Evolutionary conservation across 2,888 invertebrate genomes (phyloP), one percentile per base, ranked within the genome.

Genomic region (Hoplodrina ambigua): DNA sequence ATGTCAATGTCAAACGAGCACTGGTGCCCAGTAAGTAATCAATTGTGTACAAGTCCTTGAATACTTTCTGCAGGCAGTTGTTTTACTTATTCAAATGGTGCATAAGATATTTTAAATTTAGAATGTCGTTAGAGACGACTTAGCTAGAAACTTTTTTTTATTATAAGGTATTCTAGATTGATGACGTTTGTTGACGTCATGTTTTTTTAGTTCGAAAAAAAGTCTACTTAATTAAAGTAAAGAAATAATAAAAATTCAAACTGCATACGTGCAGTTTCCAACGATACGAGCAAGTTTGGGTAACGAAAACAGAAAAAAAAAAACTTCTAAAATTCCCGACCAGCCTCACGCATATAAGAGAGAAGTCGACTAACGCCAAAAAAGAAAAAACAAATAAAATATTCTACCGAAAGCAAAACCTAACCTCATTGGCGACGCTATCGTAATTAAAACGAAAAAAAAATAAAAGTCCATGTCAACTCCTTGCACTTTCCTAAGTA

Each of bases 401-500:
- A 71, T 72, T 53, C 52, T 54, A 69, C 69, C 55, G 41, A 80
- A 81, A 79, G 82, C 76, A 82, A 79, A 78, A 76, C 82, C 81
- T 85, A 81, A 85, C 83, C 82, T 88, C 86, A 89, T 87, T 87
- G 86, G 84, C 60, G 86, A 86, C 84, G 85, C 84, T 85, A 83
- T 86, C 82, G 85, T 88, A 90, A 89, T 88, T 87, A 87, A 87
- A 88, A 87, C 65, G 82, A 72, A 81, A 87, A 87, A 83, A 86
- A 89, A 88, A 88, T 80, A 89, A 89, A 90, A 87, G 85, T 89
- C 85, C 87, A 92, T 91, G 94, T 94, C 94, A 94, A 93, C 94
- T 95, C 94, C 95, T 95, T 94, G 91, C 94, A 92, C 90, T 94
- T 93, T 94, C 91, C 93, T 95, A 95, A 95, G 95, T 95, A 95